Percentiles rank a stretch among this genome's conserved stretches.
Evolutionary conservation across 1,140 invertebrate species (phyloP).

Genomic region (Drosophila fuyamai): DNA sequence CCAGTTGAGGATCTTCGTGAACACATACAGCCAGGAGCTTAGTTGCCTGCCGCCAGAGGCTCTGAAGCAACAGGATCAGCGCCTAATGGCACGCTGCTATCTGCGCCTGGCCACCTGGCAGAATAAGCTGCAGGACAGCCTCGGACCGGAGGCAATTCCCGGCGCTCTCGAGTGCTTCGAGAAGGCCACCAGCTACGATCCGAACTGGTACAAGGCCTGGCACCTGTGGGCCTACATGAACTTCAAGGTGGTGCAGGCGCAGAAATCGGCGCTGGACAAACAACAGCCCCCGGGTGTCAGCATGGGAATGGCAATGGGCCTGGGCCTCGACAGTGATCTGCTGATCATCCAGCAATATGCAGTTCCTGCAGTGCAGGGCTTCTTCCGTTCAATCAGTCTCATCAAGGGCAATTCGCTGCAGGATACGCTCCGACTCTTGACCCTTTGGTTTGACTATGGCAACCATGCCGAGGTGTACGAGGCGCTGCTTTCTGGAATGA

Average conservation of each 20-base stretch:
- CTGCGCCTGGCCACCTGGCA: slow-evolving; percentile 96
- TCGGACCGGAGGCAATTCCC: slow-evolving; percentile 90
- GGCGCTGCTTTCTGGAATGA: slow-evolving; percentile 95
- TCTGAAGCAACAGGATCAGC: slow-evolving; percentile 88
- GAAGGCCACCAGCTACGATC: slow-evolving; percentile 94
- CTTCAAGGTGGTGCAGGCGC: slow-evolving; percentile 97
- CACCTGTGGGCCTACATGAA: slow-evolving; percentile 99
- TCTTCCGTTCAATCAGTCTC: slow-evolving; percentile 97
- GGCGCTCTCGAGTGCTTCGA: slow-evolving; percentile 94
- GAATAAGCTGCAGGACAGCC: slow-evolving; percentile 92
- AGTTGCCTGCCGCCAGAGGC: slow-evolving; percentile 86
- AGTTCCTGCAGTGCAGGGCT: slow-evolving; percentile 97
- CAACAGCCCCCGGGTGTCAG: slow-evolving; percentile 48
- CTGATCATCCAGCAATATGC: slow-evolving; percentile 92
- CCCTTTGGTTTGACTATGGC: slow-evolving; percentile 98
- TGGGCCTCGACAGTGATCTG: slow-evolving; percentile 80
- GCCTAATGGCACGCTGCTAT: slow-evolving; percentile 93
- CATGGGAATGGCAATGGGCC: slow-evolving; percentile 8
- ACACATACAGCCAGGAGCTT: slow-evolving; percentile 87
- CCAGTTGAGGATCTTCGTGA: slow-evolving; percentile 92
- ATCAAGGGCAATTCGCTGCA: slow-evolving; percentile 97
- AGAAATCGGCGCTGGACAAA: slow-evolving; percentile 84
- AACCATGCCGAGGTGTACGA: slow-evolving; percentile 97
- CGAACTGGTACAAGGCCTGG: slow-evolving; percentile 98
- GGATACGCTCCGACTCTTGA: slow-evolving; percentile 96